Evolutionary conservation across 1,140 invertebrate species (phyloP).

Genomic region (Mactra quadrangularis): DNA sequence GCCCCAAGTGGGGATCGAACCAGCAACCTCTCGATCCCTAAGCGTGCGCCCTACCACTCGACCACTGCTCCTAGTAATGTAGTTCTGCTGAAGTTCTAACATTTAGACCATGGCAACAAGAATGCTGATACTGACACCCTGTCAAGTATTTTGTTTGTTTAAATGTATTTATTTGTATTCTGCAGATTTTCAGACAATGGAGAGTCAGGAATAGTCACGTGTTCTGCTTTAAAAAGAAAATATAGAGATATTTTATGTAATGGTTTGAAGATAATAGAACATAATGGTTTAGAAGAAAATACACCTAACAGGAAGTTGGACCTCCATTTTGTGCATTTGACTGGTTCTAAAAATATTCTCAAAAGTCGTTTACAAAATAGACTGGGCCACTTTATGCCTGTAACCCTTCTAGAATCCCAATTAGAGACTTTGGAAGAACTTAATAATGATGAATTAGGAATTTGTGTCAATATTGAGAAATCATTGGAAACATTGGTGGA

Average conservation of each 20-base stretch:
- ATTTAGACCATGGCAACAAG: too few relatives aligned
- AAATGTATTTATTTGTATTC: too few relatives aligned
- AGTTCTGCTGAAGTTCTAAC: too few relatives aligned
- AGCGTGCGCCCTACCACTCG: too few relatives aligned
- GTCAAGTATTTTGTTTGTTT: too few relatives aligned
- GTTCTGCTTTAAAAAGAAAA: slow-evolving; percentile 72
- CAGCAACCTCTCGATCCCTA: too few relatives aligned
- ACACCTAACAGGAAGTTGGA: not conserved
- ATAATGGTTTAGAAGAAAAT: not conserved
- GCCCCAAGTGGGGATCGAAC: too few relatives aligned
- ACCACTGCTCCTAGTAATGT: too few relatives aligned
- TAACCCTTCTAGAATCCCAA: slow-evolving; percentile 69
- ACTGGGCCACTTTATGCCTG: slow-evolving; percentile 74
- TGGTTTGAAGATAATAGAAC: not conserved
- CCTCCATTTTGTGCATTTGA: slow-evolving; percentile 68
- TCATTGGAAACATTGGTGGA: slow-evolving; percentile 56
- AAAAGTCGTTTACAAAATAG: slow-evolving; percentile 56
- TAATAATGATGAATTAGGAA: slow-evolving; percentile 54
- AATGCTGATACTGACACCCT: too few relatives aligned
- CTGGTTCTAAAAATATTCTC: slow-evolving; percentile 63
- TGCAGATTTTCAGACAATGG: slow-evolving; percentile 56
- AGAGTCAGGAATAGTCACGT: slow-evolving; percentile 70
- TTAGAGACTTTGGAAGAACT: slow-evolving; percentile 69
- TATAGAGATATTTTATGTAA: slow-evolving; percentile 68
- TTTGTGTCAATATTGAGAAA: slow-evolving; percentile 59